These are phyloP conservation scores for Argyrosomus japonicus DNA, from an alignment of 2,113 vertebrate genomes.

Conservation along the genomic window DNA sequence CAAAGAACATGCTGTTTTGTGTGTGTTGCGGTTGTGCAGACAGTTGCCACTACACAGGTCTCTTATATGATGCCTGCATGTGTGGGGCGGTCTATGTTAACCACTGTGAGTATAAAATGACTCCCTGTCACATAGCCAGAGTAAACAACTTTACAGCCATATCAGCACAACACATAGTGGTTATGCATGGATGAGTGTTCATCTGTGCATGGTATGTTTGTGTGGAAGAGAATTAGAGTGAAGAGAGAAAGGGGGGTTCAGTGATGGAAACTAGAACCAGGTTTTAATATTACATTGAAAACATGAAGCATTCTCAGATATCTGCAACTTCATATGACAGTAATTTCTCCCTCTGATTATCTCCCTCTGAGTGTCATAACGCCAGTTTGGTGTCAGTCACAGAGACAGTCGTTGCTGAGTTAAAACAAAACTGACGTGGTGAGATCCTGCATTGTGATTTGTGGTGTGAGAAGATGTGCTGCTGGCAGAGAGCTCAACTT, in stretches of 20 bases:
- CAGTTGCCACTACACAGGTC: slow-evolving; percentile 12
- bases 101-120: slow-evolving; percentile 37
- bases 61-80: slow-evolving; percentile 18
- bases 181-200: slow-evolving; percentile 20
- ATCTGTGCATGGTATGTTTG: slow-evolving; percentile 7
- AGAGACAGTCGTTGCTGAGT: neutral
- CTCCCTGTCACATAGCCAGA: slow-evolving; percentile 20
- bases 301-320: slow-evolving; percentile 7
- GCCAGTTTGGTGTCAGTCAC: neutral
- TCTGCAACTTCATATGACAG: slow-evolving; percentile 1
- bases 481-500: slow-evolving; percentile 6
- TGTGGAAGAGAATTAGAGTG: neutral
- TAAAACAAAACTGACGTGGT: neutral
- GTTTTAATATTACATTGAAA: neutral
- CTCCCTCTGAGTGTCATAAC: neutral
- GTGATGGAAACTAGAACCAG: neutral
- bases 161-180: slow-evolving; percentile 31
- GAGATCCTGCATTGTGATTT: neutral
- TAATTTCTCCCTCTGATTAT: neutral
- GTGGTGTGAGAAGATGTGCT: slow-evolving; percentile 14
- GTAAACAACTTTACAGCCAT: slow-evolving; percentile 37
- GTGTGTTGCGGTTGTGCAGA: slow-evolving; percentile 26
- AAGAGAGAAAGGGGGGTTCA: neutral
- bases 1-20: slow-evolving; percentile 8
- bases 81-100: slow-evolving; percentile 12